phyloP scores from a whole-genome alignment of 2,888 invertebrate species.

The Drosophila helvetica region DNA sequence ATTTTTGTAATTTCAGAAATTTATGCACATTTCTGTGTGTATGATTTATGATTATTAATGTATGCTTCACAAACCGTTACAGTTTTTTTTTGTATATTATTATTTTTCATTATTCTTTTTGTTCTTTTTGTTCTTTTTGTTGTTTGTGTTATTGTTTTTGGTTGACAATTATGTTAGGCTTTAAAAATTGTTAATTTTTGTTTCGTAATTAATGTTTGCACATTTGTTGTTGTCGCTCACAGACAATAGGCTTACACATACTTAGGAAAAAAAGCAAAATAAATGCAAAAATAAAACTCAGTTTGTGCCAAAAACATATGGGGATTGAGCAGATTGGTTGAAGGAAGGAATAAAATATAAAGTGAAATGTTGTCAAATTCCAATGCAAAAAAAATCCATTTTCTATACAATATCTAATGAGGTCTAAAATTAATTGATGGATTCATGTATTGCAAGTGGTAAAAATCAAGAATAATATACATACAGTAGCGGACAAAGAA shows the following conservation, averaged over 20 bases:
- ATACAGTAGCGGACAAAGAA: too few relatives aligned
- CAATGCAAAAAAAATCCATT: neutral
- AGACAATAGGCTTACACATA: conserved; percentile 35
- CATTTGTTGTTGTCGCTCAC: conserved; percentile 60
- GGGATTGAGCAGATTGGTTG: conserved; percentile 24
- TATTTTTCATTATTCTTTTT: conserved; percentile 29
- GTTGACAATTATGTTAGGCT: conserved; percentile 31
- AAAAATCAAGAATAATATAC: too few relatives aligned
- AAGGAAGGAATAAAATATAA: conserved; percentile 1
- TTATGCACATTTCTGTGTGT: conserved; percentile 42
- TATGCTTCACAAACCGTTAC: conserved; percentile 67
- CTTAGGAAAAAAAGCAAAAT: conserved; percentile 4
- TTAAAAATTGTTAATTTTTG: conserved; percentile 35
- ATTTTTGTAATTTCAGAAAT: conserved; percentile 50
- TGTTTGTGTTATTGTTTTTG: conserved; percentile 13
- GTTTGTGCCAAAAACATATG: conserved; percentile 26
- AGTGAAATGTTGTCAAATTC: neutral
- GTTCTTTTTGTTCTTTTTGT: conserved; percentile 13
- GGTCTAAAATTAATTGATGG: too few relatives aligned
- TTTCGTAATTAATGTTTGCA: conserved; percentile 65
- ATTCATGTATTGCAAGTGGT: too few relatives aligned
- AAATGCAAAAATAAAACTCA: neutral
- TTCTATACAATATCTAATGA: neutral
- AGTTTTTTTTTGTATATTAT: conserved; percentile 59
- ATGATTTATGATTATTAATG: conserved; percentile 63